A percentile compares a stretch with the other conserved stretches of the same genome.
Evolutionary conservation across 2,113 vertebrate species (phyloP).

Genomic region (Pollimyrus isidori): DNA sequence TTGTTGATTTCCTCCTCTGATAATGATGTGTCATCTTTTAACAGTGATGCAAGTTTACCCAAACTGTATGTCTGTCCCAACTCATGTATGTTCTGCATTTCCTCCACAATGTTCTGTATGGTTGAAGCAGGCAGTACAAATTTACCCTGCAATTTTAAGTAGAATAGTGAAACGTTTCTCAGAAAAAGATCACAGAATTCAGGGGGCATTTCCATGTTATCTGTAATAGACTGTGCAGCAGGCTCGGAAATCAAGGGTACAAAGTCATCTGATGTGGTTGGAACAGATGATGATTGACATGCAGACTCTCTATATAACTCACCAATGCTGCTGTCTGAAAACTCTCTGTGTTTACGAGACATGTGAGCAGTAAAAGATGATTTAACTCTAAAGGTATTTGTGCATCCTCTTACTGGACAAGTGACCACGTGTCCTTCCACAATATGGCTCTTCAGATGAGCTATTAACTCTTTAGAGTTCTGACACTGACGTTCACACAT

Average conservation of each 20-base stretch:
- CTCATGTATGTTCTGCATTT: too few relatives aligned
- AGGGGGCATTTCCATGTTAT: not conserved
- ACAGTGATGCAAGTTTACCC: too few relatives aligned
- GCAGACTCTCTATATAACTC: not conserved
- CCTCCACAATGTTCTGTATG: not conserved
- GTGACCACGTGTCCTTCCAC: not conserved
- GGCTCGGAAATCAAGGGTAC: not conserved
- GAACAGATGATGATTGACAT: not conserved
- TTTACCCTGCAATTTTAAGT: not conserved
- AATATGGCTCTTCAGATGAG: not conserved
- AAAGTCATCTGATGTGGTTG: not conserved
- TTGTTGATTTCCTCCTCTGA: too few relatives aligned
- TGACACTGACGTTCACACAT: not conserved
- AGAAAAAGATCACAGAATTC: not conserved
- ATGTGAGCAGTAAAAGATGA: not conserved
- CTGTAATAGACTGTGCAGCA: not conserved
- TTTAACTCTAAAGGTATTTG: not conserved
- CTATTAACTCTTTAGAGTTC: conserved; percentile 24
- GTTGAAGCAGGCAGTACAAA: not conserved
- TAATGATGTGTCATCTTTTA: too few relatives aligned
- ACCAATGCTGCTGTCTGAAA: not conserved
- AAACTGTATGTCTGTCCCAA: too few relatives aligned
- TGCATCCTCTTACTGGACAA: not conserved
- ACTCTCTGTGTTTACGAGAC: not conserved
- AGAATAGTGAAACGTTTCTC: not conserved